Conservation (phyloP, 2,113 vertebrate species). For the Zingel zingel region DNA sequence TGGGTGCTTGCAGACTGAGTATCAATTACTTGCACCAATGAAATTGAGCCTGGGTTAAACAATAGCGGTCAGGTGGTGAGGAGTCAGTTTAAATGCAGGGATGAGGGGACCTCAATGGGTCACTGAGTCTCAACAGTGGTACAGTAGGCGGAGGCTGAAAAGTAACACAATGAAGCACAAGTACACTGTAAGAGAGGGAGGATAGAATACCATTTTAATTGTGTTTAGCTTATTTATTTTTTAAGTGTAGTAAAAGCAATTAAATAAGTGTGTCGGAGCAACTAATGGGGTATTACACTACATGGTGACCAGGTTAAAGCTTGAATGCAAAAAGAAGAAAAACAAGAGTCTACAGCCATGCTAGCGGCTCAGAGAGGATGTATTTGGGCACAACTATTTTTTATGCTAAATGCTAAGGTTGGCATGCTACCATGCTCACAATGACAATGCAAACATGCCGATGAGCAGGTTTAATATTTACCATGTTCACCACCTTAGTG, state of each 20-base stretch:
- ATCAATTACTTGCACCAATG: conserved; percentile 46
- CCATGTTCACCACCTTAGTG: neutral
- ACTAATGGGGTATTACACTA: neutral
- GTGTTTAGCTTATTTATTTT: neutral
- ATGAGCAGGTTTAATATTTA: neutral
- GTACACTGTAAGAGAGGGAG: neutral
- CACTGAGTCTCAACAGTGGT: conserved; percentile 16
- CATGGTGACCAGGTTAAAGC: neutral
- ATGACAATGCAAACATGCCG: neutral
- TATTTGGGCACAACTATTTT: neutral
- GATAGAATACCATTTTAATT: neutral
- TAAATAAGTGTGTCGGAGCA: neutral
- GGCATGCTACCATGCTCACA: neutral
- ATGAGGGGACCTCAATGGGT: conserved; percentile 26
- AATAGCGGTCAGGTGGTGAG: conserved; percentile 25
- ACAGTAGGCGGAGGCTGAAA: neutral
- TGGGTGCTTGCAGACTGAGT: neutral
- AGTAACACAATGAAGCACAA: neutral
- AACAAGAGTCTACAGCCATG: neutral
- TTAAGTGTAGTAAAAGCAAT: neutral
- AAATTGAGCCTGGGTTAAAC: conserved; percentile 45
- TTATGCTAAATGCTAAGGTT: neutral
- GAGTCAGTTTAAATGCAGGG: conserved; percentile 26
- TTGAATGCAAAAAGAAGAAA: neutral
- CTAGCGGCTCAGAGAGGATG: neutral